phyloP scores from a whole-genome alignment of 1,140 invertebrate species.

The Pseudomyrmex flavicornis region DNA sequence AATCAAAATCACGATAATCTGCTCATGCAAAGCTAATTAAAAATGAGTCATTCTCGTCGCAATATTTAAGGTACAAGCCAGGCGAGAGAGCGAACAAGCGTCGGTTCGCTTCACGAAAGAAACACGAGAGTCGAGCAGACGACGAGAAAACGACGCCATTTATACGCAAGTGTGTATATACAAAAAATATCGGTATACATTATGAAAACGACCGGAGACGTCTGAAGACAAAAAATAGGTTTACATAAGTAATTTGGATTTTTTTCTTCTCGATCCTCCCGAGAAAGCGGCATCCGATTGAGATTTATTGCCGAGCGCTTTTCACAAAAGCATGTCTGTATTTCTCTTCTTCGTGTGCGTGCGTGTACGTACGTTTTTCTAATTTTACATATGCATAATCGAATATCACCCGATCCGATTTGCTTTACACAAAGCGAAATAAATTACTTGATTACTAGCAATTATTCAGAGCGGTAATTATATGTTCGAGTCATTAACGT shows the following conservation, averaged over 20 bases:
- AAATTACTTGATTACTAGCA: not conserved
- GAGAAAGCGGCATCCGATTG: constrained; percentile 31
- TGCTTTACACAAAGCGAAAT: not conserved
- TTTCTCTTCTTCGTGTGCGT: no score
- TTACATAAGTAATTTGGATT: constrained; percentile 34
- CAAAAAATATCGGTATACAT: constrained; percentile 12
- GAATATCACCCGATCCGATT: not conserved
- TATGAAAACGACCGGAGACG: not conserved
- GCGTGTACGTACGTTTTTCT: no score
- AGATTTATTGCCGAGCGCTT: not conserved
- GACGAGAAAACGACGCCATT: not conserved
- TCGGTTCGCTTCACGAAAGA: no score
- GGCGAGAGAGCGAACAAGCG: no score
- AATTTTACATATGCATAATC: no score
- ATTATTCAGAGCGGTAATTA: constrained; percentile 4
- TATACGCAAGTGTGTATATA: not conserved
- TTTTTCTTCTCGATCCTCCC: constrained; percentile 2
- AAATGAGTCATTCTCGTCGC: no score
- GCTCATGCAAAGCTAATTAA: no score
- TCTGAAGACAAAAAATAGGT: not conserved
- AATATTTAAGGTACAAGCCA: no score
- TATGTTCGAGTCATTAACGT: not conserved
- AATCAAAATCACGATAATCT: no score
- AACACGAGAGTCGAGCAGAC: not conserved
- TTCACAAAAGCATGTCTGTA: not conserved